Evolutionary conservation across 2,888 invertebrate genomes (phyloP), one percentile per base, ranked within the genome.

Genomic region (Tribolium freemani): DNA sequence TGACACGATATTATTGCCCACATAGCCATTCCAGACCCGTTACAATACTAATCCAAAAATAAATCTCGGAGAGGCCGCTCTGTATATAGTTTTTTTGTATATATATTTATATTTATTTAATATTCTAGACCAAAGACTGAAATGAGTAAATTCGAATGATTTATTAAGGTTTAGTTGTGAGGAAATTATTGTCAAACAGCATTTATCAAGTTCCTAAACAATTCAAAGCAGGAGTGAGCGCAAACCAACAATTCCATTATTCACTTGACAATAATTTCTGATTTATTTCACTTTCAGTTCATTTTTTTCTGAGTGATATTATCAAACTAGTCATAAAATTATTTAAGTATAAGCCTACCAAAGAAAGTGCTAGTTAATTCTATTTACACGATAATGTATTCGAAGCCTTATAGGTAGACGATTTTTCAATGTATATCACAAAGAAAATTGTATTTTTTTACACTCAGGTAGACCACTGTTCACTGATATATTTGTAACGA

Each of bases 381-480:
- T 71, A 70, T 60, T 69, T 72, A 66, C 71, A 66, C 66, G 54
- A 66, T 64, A 73, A 67, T 63, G 67, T 72, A 68, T 69, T 64
- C 50, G 69, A 75, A 73, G 75, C 75, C 76, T 76, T 73, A 71
- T 66, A 74, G 78, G 77, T 80, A 82, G 79, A 82, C 75, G 75
- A 70, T 74, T 77, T 79, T 77, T 79, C 80, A 77, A 75, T 77
- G 75, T 76, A 63, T 78, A 75, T 81, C 80, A 81, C 82, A 79
- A 80, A 82, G 80, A 82, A 82, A 38, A 79, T 77, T 81, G 81
- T 83, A 83, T 83, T 82, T 83, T 83, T 83, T 83, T 83, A 83
- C 82, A 83, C 83, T 83, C 82, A 83, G 83, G 82, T 83, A 82
- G 79, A 79, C 76, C 67, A 68, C 38, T 70, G 48, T 70, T 70